These are phyloP conservation scores for Hydrolagus colliei DNA, from an alignment of 2,797 vertebrate genomes.

Conservation along the genomic window DNA sequence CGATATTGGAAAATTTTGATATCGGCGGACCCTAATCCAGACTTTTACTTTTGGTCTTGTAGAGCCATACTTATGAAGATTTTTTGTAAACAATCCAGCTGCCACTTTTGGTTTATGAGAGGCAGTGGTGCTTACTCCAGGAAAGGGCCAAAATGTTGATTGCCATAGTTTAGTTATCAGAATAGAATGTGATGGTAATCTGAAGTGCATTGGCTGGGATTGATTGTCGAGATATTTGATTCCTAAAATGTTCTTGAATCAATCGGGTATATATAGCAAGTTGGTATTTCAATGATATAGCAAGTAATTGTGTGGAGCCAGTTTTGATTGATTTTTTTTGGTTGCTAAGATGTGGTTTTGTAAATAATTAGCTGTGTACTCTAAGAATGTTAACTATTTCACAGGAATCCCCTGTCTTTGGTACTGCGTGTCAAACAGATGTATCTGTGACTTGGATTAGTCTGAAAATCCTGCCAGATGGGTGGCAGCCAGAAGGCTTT, in stretches of 20 bases:
- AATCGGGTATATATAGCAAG: neutral
- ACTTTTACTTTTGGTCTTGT: neutral
- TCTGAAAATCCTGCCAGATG: neutral
- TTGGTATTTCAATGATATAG: neutral
- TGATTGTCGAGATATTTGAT: neutral
- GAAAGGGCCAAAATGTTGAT: neutral
- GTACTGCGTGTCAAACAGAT: neutral
- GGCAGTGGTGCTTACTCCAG: too few relatives aligned
- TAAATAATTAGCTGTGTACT: neutral
- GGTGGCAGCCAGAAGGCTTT: neutral
- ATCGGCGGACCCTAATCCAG: neutral
- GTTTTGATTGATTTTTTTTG: neutral
- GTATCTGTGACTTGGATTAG: neutral
- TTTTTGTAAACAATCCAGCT: too few relatives aligned
- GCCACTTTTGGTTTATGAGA: too few relatives aligned
- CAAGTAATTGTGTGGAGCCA: neutral
- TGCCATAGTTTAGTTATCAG: too few relatives aligned
- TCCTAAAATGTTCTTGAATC: too few relatives aligned
- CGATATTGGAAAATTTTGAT: too few relatives aligned
- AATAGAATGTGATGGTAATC: neutral
- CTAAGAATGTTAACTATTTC: neutral
- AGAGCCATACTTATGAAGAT: too few relatives aligned
- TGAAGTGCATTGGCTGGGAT: neutral
- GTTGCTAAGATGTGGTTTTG: neutral
- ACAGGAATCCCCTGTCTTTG: neutral